Conservation (phyloP, 2,888 invertebrate genomes). For the Cyclophora punctaria region DNA sequence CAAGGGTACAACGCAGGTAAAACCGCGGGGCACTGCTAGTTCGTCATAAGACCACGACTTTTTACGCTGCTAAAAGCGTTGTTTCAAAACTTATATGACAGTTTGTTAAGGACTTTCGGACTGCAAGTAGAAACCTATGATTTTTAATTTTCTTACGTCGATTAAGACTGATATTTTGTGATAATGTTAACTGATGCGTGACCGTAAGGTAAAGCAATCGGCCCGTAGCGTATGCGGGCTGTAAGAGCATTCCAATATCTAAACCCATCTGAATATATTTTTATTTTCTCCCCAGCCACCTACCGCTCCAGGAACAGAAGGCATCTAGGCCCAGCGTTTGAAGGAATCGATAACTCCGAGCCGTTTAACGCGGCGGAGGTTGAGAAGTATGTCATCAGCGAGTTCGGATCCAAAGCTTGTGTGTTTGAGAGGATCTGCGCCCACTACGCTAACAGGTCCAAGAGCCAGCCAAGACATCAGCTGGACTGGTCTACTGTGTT, state of each 20-base stretch:
- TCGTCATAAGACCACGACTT: too few species aligned
- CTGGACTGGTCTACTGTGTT: constrained; percentile 86
- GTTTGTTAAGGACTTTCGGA: too few species aligned
- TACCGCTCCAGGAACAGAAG: constrained; percentile 80
- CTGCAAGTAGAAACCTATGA: too few species aligned
- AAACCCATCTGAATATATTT: background rate
- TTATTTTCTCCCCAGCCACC: constrained; percentile 74
- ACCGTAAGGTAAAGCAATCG: background rate
- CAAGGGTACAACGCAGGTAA: too few species aligned
- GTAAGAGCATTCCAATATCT: too few species aligned
- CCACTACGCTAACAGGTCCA: constrained; percentile 78
- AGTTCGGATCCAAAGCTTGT: constrained; percentile 86
- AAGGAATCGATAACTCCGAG: constrained; percentile 22
- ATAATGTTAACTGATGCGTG: too few species aligned
- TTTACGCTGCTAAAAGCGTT: too few species aligned
- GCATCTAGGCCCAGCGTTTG: constrained; percentile 30
- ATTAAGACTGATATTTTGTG: too few species aligned
- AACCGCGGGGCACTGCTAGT: too few species aligned
- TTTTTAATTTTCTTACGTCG: too few species aligned
- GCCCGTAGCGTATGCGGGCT: too few species aligned
- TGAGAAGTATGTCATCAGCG: constrained; percentile 85
- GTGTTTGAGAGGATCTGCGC: constrained; percentile 86
- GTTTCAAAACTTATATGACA: too few species aligned
- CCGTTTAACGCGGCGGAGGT: constrained; percentile 72
- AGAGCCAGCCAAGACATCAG: constrained; percentile 52